Base-by-base conservation (phyloP, 2,888 invertebrate genomes). In the Heliconius sara region DNA sequence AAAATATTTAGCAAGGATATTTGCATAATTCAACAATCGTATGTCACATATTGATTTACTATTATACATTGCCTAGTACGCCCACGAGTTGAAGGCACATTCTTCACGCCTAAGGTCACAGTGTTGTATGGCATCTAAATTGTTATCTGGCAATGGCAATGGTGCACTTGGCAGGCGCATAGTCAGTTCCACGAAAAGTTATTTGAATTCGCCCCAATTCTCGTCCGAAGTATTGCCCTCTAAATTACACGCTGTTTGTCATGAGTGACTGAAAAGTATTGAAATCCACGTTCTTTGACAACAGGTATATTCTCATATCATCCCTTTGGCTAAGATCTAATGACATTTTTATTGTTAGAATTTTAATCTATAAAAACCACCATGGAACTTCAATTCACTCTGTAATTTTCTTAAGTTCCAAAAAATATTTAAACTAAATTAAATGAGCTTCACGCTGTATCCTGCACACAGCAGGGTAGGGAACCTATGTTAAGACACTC, bases 171-270 rank as follows among this genome's bases (percentile, higher is more conserved):
- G 94, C 94, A 94, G 82, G 87, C 85, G 83, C 85, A 81, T 88
- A 85, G 82, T 82, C 86, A 83, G 85, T 94, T 94, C 95, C 88
- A 85, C 88, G 95, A 95, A 95, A 92, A 90, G 93, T 93, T 93
- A 93, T 94, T 95, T 94, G 94, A 93, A 94, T 91, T 86, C 91
- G 94, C 84, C 92, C 94, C 90, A 93, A 87, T 90, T 93, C 88
- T 88, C 87, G 84, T 86, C 86, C 86, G 89, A 89, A 90, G 90
- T 89, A 90, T 89, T 87, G 90, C 88, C 88, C 88, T 89, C 85
- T 87, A 85, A 87, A 89, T 88, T 88, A 86, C 72, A 75, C 79
- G 57, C 74, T 34, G 65, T 77, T 77, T 74, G 79, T 79, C 74
- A 43, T 71, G 66, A 60, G 60, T 47, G 57, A 78, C 39, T 67